These are phyloP conservation scores for Stigmatopora argus DNA, from an alignment of 2,113 vertebrate genomes.

Conservation along the genomic window DNA sequence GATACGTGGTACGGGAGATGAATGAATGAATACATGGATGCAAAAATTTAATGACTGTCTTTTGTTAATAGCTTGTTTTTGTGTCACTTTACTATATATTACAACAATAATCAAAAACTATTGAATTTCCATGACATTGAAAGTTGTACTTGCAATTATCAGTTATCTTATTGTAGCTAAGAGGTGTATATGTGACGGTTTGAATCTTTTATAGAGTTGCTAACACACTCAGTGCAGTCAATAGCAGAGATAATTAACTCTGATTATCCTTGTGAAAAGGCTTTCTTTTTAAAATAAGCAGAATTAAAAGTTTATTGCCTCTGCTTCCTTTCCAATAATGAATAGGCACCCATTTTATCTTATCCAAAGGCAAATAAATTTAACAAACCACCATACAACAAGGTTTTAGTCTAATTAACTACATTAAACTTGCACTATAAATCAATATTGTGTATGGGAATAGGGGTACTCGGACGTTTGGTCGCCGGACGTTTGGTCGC, in stretches of 20 bases:
- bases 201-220: slow-evolving; percentile 13
- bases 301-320: slow-evolving; percentile 31
- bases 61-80: neutral
- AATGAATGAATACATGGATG: too few species aligned
- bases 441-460: slow-evolving; percentile 20
- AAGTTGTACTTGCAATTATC: slow-evolving; percentile 8
- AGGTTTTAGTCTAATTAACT: slow-evolving; percentile 26
- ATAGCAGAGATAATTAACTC: slow-evolving; percentile 21
- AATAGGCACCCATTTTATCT: slow-evolving; percentile 28
- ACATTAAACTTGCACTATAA: slow-evolving; percentile 6
- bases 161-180: neutral
- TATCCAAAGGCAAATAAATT: slow-evolving; percentile 7
- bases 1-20: too few species aligned
- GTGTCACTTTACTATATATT: neutral
- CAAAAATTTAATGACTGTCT: neutral
- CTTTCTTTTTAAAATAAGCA: slow-evolving; percentile 23
- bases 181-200: slow-evolving; percentile 2
- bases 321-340: slow-evolving; percentile 29
- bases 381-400: slow-evolving; percentile 11
- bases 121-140: neutral
- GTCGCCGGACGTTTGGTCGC: too few species aligned
- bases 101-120: neutral
- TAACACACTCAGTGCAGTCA: slow-evolving; percentile 9
- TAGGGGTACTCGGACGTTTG: too few species aligned
- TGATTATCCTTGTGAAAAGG: slow-evolving; percentile 33